Base-by-base conservation (phyloP, 2,113 vertebrate species). In the Elaphurus davidianus region DNA sequence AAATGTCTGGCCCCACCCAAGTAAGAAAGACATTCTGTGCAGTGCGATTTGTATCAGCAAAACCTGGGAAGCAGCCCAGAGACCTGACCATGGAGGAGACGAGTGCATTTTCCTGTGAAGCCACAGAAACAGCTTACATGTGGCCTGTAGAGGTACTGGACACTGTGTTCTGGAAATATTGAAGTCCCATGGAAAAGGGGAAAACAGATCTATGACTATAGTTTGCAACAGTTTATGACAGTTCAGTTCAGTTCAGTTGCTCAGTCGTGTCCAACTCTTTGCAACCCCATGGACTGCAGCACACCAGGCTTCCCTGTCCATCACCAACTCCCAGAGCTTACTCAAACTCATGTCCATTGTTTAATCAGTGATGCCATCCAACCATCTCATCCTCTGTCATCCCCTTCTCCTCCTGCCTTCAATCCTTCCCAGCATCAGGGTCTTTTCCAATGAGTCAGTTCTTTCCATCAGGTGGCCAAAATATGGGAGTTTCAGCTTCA, bases 91-190 rank as follows among this genome's bases (percentile, higher is more conserved):
- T 15, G 28, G 86, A 78, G 33, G 19, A 57, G 79, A 45, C 30
- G 23, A 6, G 9, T 28, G 2, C 23, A 27, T 0, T 2, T 57
- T 71, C 67, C 50, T 64, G 19, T 1, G 27, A 64, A 90, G 33
- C 54, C 28, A 6, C 7, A 62, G 27, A 50, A 60, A 13, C 52
- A 62, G 50, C 33, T 47, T 40, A 9, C 10, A 3, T 4, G 74
- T 45, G 43, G 43, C 71, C 55, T 21, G 7, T 0, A 11, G 25
- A 47, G 94, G 50, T 19, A 23, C 87, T 2, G 60, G 52, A 64
- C 28, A 5, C 16, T 3, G 25, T 45, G 84, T 11, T 1, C 16
- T 2, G 27, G 59, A 54, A 60, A 60, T 13, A 2, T 0, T 28
- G 4, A 15, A 1, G 17, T 27, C 54, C 8, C 4, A 0, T 8